These are phyloP conservation scores for Drosophila punjabiensis DNA, from an alignment of 1,140 invertebrate genomes.

Conservation along the genomic window DNA sequence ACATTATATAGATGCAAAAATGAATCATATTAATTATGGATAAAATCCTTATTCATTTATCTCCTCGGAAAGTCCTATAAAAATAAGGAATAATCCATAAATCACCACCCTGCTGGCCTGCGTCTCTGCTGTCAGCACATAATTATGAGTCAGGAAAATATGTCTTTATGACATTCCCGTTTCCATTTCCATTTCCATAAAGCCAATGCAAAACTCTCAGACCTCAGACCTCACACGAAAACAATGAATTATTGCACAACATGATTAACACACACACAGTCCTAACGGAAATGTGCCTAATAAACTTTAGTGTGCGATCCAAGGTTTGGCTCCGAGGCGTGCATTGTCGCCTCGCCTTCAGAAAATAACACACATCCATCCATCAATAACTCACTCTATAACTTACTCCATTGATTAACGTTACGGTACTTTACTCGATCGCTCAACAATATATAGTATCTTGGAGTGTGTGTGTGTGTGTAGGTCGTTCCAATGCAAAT, in stretches of 20 bases:
- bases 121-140: conserved; percentile 28
- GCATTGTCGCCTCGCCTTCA: conserved; percentile 43
- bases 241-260: conserved; percentile 60
- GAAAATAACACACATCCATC: conserved; percentile 24
- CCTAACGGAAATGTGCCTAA: conserved; percentile 64
- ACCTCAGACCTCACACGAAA: conserved; percentile 43
- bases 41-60: neutral
- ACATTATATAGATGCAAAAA: neutral
- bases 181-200: conserved; percentile 49
- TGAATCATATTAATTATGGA: neutral
- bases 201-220: conserved; percentile 44
- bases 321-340: conserved; percentile 44
- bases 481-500: conserved; percentile 49
- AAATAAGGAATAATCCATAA: neutral
- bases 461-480: conserved; percentile 30
- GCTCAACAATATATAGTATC: conserved; percentile 12
- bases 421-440: conserved; percentile 31
- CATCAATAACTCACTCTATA: conserved; percentile 56
- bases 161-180: conserved; percentile 23
- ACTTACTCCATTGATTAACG: conserved; percentile 42
- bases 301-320: conserved; percentile 35
- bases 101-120: neutral
- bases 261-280: conserved; percentile 28
- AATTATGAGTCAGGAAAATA: conserved; percentile 38
- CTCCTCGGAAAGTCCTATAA: neutral